Evolutionary conservation across 1,140 invertebrate genomes (phyloP).

Genomic region (Rhynchophorus ferrugineus): DNA sequence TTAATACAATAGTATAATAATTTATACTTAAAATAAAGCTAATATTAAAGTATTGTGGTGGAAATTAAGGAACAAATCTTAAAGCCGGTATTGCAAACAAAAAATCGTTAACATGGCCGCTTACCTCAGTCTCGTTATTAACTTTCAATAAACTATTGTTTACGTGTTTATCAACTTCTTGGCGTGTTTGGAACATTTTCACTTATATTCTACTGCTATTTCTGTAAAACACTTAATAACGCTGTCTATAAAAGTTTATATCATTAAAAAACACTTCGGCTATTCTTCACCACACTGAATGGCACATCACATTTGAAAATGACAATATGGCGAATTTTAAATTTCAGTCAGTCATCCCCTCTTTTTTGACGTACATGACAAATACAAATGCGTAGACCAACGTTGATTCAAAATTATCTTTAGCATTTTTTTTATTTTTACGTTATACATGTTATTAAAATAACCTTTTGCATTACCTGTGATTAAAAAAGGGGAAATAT

Average conservation of each 20-base stretch:
- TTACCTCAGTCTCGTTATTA: conserved; percentile 59
- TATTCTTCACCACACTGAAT: too few species aligned
- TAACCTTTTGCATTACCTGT: too few species aligned
- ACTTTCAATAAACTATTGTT: conserved; percentile 55
- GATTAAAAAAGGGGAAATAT: too few species aligned
- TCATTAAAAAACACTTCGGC: not conserved
- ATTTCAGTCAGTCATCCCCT: too few species aligned
- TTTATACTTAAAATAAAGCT: too few species aligned
- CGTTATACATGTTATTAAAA: too few species aligned
- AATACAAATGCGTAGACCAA: too few species aligned
- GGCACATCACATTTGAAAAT: not conserved
- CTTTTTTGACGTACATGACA: too few species aligned
- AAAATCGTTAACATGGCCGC: conserved; percentile 20
- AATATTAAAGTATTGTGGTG: not conserved
- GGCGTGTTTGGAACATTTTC: conserved; percentile 57
- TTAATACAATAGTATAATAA: too few species aligned
- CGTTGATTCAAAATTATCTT: too few species aligned
- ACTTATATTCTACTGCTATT: not conserved
- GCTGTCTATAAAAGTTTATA: not conserved
- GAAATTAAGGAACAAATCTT: not conserved
- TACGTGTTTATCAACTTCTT: conserved; percentile 63
- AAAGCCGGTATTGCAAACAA: conserved; percentile 1
- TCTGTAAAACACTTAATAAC: not conserved
- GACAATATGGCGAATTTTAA: not conserved
- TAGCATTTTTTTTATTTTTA: too few species aligned